Percentiles rank a stretch among this genome's conserved stretches.
phyloP scores from a whole-genome alignment of 2,888 invertebrate species.

The Drosophila mulleri region DNA sequence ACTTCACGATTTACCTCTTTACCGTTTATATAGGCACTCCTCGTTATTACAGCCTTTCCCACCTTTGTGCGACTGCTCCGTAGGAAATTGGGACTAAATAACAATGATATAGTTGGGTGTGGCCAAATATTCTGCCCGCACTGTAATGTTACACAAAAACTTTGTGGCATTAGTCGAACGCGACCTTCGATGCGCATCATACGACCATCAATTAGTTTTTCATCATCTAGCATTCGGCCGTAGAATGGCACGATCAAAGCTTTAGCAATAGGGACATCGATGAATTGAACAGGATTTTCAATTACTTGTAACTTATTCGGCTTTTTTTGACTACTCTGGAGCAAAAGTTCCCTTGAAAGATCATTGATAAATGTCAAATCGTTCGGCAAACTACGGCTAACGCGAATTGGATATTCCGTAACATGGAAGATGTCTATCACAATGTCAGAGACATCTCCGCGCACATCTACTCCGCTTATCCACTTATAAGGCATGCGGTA shows the following conservation, averaged over 20 bases:
- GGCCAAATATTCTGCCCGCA: slow-evolving; percentile 88
- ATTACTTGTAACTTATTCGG: slow-evolving; percentile 29
- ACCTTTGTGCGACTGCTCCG: slow-evolving; percentile 48
- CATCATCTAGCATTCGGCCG: slow-evolving; percentile 58
- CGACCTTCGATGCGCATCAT: slow-evolving; percentile 87
- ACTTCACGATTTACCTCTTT: slow-evolving; percentile 72
- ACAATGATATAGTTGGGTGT: slow-evolving; percentile 89
- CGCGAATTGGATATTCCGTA: slow-evolving; percentile 74
- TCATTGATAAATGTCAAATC: slow-evolving; percentile 17
- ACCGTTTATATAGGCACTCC: slow-evolving; percentile 88
- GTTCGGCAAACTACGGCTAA: slow-evolving; percentile 33
- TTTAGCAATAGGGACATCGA: background rate
- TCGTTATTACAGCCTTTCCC: slow-evolving; percentile 87
- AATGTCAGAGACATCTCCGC: slow-evolving; percentile 87
- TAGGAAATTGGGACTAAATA: slow-evolving; percentile 90
- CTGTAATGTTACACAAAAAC: slow-evolving; percentile 90
- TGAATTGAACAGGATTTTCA: slow-evolving; percentile 14
- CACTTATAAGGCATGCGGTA: slow-evolving; percentile 88
- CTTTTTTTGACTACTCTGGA: background rate
- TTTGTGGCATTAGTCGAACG: slow-evolving; percentile 89
- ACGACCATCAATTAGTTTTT: slow-evolving; percentile 85
- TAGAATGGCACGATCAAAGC: slow-evolving; percentile 82
- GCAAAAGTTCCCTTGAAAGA: too few species aligned
- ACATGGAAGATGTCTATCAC: slow-evolving; percentile 84
- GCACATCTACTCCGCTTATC: slow-evolving; percentile 87